Percentiles rank a stretch among this genome's conserved stretches.
Conservation (phyloP, 2,888 invertebrate species). For the Hydraecia micacea region DNA sequence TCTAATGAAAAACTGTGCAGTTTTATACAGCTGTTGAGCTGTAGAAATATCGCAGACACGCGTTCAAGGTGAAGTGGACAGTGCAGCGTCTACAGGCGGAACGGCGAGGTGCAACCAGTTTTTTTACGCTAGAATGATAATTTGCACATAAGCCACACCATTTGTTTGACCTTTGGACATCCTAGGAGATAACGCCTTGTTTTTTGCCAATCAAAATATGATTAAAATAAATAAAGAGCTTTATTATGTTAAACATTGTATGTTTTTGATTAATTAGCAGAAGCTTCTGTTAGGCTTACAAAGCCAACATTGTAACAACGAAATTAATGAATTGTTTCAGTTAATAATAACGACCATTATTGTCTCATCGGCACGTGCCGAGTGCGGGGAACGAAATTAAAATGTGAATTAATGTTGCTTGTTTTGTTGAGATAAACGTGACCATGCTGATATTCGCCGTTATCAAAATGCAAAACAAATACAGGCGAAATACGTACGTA, state of each 20-base stretch:
- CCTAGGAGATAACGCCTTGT: conserved; percentile 5
- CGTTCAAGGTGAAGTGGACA: conserved; percentile 40
- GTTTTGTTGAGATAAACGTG: conserved; percentile 31
- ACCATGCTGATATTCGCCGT: conserved; percentile 9
- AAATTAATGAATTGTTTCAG: conserved; percentile 45
- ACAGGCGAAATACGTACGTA: conserved; percentile 15
- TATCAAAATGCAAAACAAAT: conserved; percentile 36
- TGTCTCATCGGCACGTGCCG: conserved; percentile 22
- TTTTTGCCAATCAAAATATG: conserved; percentile 8
- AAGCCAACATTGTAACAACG: conserved; percentile 19
- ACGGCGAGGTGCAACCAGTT: conserved; percentile 8
- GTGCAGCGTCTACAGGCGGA: conserved; percentile 20
- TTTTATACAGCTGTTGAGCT: conserved; percentile 4
- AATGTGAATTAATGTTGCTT: conserved; percentile 44
- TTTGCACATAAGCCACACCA: conserved; percentile 15
- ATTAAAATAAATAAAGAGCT: conserved; percentile 5
- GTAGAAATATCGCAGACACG: conserved; percentile 34
- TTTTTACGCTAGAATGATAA: conserved; percentile 27
- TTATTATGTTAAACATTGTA: neutral
- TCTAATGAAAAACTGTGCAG: conserved; percentile 55
- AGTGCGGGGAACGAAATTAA: conserved; percentile 32
- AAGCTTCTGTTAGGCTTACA: conserved; percentile 27
- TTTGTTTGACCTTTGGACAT: conserved; percentile 25
- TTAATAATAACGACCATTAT: conserved; percentile 45
- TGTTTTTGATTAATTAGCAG: conserved; percentile 28